Conservation (phyloP, 1,140 invertebrate species). For the Cydia splendana region DNA sequence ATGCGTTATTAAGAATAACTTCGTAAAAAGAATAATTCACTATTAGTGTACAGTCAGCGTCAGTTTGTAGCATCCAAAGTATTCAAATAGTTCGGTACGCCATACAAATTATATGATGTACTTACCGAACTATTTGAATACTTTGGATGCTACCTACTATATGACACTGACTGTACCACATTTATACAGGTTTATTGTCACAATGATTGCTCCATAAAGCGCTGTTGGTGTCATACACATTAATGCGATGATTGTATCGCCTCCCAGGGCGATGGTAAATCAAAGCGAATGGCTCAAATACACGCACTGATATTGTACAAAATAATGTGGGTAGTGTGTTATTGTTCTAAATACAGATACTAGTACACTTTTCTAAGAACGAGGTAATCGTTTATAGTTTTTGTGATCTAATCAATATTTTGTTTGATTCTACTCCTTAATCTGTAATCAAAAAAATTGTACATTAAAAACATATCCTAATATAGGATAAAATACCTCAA, state of each 20-base stretch:
- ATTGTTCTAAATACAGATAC: background rate
- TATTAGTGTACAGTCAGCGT: too few species aligned
- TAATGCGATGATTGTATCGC: slow-evolving; percentile 17
- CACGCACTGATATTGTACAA: slow-evolving; percentile 52
- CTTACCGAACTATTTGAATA: too few species aligned
- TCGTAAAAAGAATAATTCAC: background rate
- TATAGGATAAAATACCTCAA: too few species aligned
- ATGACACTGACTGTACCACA: background rate
- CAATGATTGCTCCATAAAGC: slow-evolving; percentile 14
- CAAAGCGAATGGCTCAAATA: slow-evolving; percentile 67
- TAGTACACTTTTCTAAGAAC: background rate
- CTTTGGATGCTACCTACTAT: too few species aligned
- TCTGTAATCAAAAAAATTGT: too few species aligned
- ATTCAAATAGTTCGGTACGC: too few species aligned
- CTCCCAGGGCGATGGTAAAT: slow-evolving; percentile 52
- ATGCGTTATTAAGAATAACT: background rate
- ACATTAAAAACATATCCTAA: too few species aligned
- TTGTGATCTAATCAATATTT: background rate
- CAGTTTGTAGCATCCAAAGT: too few species aligned
- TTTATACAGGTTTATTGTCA: background rate
- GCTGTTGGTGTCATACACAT: slow-evolving; percentile 16
- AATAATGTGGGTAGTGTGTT: background rate
- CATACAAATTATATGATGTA: too few species aligned
- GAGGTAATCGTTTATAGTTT: background rate
- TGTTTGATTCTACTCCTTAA: too few species aligned